Conservation (phyloP, 1,140 invertebrate species). For the Drosophila sproati region DNA sequence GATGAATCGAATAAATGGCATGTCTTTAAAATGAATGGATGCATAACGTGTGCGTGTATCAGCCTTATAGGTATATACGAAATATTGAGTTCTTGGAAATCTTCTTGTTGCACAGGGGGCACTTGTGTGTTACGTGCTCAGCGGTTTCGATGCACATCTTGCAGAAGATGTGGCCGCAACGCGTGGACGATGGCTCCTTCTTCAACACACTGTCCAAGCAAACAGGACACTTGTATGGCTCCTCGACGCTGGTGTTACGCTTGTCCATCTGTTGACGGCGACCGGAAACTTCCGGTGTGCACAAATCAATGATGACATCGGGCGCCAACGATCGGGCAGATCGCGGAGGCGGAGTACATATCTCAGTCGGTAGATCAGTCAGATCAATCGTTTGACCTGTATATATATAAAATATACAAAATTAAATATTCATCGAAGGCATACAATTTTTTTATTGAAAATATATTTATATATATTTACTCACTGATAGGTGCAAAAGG, state of each 20-base stretch:
- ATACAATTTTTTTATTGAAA: too few relatives aligned
- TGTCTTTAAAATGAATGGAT: too few relatives aligned
- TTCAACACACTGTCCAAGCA: slow-evolving; percentile 48
- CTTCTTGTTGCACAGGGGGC: slow-evolving; percentile 64
- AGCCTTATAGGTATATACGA: slow-evolving; percentile 58
- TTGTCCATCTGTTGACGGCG: too few relatives aligned
- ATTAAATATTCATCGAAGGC: too few relatives aligned
- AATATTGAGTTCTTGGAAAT: slow-evolving; percentile 21
- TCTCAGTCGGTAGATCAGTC: slow-evolving; percentile 46
- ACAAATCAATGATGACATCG: slow-evolving; percentile 26
- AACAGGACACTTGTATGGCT: slow-evolving; percentile 60
- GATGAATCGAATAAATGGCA: background rate
- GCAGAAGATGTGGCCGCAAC: slow-evolving; percentile 68
- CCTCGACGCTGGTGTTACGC: background rate
- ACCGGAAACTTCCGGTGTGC: slow-evolving; percentile 3
- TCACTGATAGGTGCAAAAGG: too few relatives aligned
- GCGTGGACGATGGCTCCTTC: slow-evolving; percentile 50
- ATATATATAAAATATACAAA: too few relatives aligned
- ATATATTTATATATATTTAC: too few relatives aligned
- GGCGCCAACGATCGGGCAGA: background rate
- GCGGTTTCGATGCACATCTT: slow-evolving; percentile 45
- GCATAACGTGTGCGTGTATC: too few relatives aligned
- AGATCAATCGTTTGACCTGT: slow-evolving; percentile 41
- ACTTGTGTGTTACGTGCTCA: slow-evolving; percentile 42
- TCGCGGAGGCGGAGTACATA: background rate